Conservation (phyloP, 1,140 invertebrate species). For the Atopsyche davidsoni region DNA sequence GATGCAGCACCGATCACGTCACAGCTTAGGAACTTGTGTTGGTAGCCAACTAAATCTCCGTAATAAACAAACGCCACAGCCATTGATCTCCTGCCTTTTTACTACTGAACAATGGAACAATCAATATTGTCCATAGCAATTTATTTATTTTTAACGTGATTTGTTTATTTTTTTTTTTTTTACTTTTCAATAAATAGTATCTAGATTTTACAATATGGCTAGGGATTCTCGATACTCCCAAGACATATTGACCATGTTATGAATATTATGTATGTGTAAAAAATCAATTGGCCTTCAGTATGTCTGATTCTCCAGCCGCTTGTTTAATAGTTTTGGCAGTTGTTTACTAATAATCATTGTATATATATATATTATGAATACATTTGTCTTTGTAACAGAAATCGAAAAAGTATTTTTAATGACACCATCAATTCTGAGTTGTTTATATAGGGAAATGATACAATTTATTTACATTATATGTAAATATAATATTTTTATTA, state of each 20-base stretch:
- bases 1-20: neutral
- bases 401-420: too few species aligned
- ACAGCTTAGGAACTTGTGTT: neutral
- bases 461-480: too few species aligned
- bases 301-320: constrained; percentile 18
- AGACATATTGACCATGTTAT: neutral
- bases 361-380: constrained; percentile 24
- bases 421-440: too few species aligned
- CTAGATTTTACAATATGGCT: neutral
- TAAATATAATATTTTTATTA: too few species aligned
- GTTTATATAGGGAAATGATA: too few species aligned
- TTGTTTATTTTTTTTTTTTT: neutral
- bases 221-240: neutral
- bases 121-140: neutral
- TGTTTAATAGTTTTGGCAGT: constrained; percentile 27
- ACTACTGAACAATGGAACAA: too few species aligned
- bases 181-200: neutral
- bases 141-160: neutral
- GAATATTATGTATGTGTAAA: neutral
- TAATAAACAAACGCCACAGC: neutral
- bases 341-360: constrained; percentile 29
- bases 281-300: neutral
- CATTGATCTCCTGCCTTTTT: neutral
- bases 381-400: constrained; percentile 29
- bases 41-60: neutral